Evolutionary conservation across 2,888 invertebrate genomes (phyloP).

Genomic region (Exephanes ischioxanthus): DNA sequence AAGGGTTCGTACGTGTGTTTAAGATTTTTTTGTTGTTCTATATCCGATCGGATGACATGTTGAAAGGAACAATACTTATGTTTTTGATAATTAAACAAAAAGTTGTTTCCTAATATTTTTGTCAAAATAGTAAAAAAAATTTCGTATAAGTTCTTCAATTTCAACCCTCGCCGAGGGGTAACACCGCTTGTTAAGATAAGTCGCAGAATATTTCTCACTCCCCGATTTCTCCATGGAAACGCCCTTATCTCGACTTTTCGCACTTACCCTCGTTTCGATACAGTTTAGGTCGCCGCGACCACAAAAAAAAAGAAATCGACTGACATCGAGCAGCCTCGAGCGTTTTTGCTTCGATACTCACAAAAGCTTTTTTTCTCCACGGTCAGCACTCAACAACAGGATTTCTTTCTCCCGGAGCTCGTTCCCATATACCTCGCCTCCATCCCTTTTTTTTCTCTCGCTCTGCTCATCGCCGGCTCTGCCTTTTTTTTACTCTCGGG

Average conservation of each 20-base stretch:
- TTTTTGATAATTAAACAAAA: too few relatives aligned
- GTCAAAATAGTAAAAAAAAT: too few relatives aligned
- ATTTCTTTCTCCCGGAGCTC: slow-evolving; percentile 50
- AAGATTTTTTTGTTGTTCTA: too few relatives aligned
- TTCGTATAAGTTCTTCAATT: too few relatives aligned
- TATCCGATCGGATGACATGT: too few relatives aligned
- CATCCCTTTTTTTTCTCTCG: slow-evolving; percentile 31
- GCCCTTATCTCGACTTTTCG: background rate
- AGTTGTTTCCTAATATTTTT: too few relatives aligned
- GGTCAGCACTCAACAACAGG: slow-evolving; percentile 19
- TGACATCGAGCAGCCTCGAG: background rate
- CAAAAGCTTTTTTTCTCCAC: slow-evolving; percentile 12
- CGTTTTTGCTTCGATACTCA: slow-evolving; percentile 13
- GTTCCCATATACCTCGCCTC: slow-evolving; percentile 58
- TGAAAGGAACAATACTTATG: too few relatives aligned
- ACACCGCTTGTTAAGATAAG: background rate
- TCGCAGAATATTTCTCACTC: background rate
- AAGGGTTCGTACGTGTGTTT: too few relatives aligned
- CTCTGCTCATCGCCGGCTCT: slow-evolving; percentile 61
- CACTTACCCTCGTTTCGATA: background rate
- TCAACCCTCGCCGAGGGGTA: background rate
- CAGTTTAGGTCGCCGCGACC: background rate
- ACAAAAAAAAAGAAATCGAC: background rate
- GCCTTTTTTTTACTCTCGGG: slow-evolving; percentile 50
- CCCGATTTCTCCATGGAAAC: background rate